Conservation (phyloP, 2,888 invertebrate species). For the Acanthosepion esculentum region DNA sequence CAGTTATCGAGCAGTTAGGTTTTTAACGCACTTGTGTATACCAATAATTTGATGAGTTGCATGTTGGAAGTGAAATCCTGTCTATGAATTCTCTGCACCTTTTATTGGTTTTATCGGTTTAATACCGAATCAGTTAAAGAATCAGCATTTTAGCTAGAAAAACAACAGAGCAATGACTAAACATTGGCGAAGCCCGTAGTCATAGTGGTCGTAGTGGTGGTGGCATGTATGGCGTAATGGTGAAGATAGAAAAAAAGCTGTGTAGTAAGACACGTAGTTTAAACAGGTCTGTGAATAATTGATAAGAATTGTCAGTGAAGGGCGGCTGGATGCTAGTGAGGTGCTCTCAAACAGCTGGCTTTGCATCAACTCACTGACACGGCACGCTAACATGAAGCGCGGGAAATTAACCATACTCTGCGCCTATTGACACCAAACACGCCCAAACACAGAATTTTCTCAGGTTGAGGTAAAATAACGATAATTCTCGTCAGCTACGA, state of each 20-base stretch:
- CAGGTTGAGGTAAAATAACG: neutral
- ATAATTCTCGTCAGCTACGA: too few relatives aligned
- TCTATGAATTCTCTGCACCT: too few relatives aligned
- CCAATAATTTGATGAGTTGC: too few relatives aligned
- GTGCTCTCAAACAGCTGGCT: neutral
- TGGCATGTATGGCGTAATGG: neutral
- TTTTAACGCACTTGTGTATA: too few relatives aligned
- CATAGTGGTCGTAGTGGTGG: too few relatives aligned
- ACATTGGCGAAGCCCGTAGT: too few relatives aligned
- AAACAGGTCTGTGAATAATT: constrained; percentile 11
- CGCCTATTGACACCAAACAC: neutral
- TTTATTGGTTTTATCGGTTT: too few relatives aligned
- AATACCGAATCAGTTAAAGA: too few relatives aligned
- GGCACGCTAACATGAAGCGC: constrained; percentile 21
- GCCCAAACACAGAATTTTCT: neutral
- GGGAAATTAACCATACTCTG: constrained; percentile 12
- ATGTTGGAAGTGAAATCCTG: too few relatives aligned
- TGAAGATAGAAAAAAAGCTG: neutral
- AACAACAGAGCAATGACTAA: too few relatives aligned
- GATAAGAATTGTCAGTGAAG: neutral
- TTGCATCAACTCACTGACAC: neutral
- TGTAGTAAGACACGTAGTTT: neutral
- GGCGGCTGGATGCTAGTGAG: neutral
- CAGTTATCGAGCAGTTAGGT: too few relatives aligned
- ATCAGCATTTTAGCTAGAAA: too few relatives aligned